Base-by-base conservation (phyloP, 2,113 vertebrate species). In the Malaclemys terrapin region DNA sequence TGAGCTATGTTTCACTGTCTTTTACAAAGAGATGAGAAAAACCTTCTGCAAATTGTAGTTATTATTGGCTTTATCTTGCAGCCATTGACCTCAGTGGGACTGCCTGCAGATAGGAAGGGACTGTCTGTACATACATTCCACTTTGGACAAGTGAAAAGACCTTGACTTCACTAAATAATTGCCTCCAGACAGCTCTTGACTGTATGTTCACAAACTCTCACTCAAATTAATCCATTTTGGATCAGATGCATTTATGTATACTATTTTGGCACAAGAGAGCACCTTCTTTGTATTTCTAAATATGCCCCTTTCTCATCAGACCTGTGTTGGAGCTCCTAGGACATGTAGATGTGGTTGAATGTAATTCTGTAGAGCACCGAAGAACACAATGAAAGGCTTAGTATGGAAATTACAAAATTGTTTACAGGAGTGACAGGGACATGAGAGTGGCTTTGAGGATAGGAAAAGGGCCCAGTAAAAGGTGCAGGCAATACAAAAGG, bases 281-380 rank as follows among this genome's bases (percentile, higher is more conserved):
- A 81, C n/a, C n/a, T 24, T 38, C 50, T 53, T 53, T 82, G 12
- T 38, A 42, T 52, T 54, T 38, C 22, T 54, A 82, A 82, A 81
- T 82, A 69, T 38, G 35, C 35, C 65, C 35, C 19, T 69, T 69
- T 69, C n/a, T 69, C 17, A 20, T n/a, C 31, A 69, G 38, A 38
- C 7, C 8, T 92, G 11, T 87, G 92, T 78, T 88, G 78, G 38
- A 57, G 2, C 6, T 75, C 42, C 84, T 57, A 82, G 38, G 4
- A 10, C 84, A 54, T 69, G 1, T 29, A 1, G 75, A 12, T 52
- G 4, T 52, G 42, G n/a, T n/a, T 69, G 0, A 19, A 53, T 3
- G 4, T 20, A 76, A 69, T 27, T 82, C 45, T 11, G 84, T 35
- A 16, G 31, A 76, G 14, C 54, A 4, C 53, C 10, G 38, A 85